A percentile compares a stretch with the other conserved stretches of the same genome.
phyloP scores from a whole-genome alignment of 2,888 invertebrate genomes.

The Leptinotarsa peninsularis region DNA sequence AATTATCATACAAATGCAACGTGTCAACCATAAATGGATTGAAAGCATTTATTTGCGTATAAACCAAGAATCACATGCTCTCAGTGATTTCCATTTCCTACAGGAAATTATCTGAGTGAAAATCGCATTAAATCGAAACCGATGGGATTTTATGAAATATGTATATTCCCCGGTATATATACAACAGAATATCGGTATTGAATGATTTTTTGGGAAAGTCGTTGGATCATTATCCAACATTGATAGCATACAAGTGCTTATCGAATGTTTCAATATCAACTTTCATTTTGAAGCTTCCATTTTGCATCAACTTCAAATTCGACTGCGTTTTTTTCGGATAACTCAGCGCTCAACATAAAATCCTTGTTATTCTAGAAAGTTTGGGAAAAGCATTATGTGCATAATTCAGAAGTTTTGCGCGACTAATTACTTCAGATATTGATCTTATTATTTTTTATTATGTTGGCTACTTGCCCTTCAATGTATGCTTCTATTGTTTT shows the following conservation, averaged over 20 bases:
- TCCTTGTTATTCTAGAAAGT: no score
- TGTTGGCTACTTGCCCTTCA: no score
- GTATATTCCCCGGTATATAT: not conserved
- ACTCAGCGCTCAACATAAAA: no score
- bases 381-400: no score
- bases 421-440: no score
- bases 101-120: conserved; percentile 17
- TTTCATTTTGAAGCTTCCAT: no score
- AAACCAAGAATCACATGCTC: conserved; percentile 15
- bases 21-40: conserved; percentile 7
- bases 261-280: not conserved
- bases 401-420: no score
- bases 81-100: conserved; percentile 20
- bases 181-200: not conserved
- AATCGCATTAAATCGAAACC: conserved; percentile 11
- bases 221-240: not conserved
- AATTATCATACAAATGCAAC: no score
- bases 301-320: no score
- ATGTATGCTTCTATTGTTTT: no score
- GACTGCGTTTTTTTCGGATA: no score
- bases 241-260: not conserved
- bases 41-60: conserved; percentile 18
- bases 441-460: no score
- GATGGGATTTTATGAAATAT: not conserved
- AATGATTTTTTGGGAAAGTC: not conserved